Evolutionary conservation across 2,888 invertebrate genomes (phyloP), one percentile per base, ranked within the genome.

Genomic region (Cheilosia vulpina): DNA sequence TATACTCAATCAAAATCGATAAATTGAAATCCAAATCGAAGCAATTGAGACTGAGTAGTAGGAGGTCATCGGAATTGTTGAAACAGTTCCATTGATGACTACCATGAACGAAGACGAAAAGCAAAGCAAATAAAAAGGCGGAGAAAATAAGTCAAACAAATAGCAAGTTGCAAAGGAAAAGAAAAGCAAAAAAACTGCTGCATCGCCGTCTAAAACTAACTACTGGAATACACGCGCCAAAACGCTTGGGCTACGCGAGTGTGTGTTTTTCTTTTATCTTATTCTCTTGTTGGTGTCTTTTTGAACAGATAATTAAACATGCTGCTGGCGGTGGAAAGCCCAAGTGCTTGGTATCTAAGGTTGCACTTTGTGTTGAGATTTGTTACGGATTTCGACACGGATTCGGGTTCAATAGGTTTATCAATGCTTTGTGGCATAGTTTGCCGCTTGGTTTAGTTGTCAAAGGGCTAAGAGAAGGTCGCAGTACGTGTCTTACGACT

Each of bases 11-110:
- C 76, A 66, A 76, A 66, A 58, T 21, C 38, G 13, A 38, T 13
- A 38, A 38, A 13, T 11, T 15, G 55, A 65, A 57, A 75, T 47
- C 75, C 27, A 65, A 75, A 43, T 41, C 50, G 43, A 57, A 52
- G 50, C 66, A 58, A 66, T 66, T 76, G 66, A 60, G 57, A 66
- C 19, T 58, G 58, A 76, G 52, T 76, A 11, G 65, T 31, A 66
- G 76, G 76, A 76, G 76, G 76, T 52, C 76, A 76, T 50, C 41
- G 76, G 76, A 50, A 76, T 65, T 76, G 76, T 66, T 76, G 76
- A 76, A 76, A 76, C 76, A 19, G 41, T 58, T 66, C 76, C 76
- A 76, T 76, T 66, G 76, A 57, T 55, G 75, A 75, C 57, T 65
- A 17, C 2, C 17, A 17, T 2, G 15, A 45, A 17, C 45, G 45